Conservation (phyloP, 2,888 invertebrate species). For the Schizaphis graminum region DNA sequence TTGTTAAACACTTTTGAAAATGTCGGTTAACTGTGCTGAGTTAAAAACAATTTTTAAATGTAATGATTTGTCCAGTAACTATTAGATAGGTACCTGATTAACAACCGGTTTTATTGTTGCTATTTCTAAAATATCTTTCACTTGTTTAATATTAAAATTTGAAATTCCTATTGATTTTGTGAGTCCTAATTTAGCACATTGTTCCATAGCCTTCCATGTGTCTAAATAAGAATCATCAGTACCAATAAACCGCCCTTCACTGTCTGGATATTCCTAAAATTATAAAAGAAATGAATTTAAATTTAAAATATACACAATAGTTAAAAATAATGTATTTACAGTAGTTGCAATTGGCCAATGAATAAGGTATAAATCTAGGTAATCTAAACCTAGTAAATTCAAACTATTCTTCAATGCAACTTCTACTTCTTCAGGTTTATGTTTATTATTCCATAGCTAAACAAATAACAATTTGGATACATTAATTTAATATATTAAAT, state of each 20-base stretch:
- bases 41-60: background rate
- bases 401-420: constrained; percentile 79
- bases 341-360: constrained; percentile 92
- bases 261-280: background rate
- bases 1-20: background rate
- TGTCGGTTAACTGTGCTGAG: background rate
- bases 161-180: constrained; percentile 83
- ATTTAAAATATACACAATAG: background rate
- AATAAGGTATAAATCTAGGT: constrained; percentile 89
- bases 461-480: background rate
- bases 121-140: constrained; percentile 76
- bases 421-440: constrained; percentile 83
- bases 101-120: constrained; percentile 78
- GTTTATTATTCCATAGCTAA: constrained; percentile 85
- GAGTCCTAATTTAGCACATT: constrained; percentile 78
- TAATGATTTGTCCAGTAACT: background rate
- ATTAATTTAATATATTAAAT: background rate
- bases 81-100: constrained; percentile 75
- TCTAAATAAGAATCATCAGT: constrained; percentile 71
- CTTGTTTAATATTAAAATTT: constrained; percentile 84
- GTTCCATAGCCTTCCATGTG: constrained; percentile 83
- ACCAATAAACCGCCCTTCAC: background rate
- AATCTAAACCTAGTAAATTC: constrained; percentile 80
- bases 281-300: background rate
- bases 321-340: constrained; percentile 72